Conservation (phyloP, 1,140 invertebrate species). For the Bombus cullumanus region DNA sequence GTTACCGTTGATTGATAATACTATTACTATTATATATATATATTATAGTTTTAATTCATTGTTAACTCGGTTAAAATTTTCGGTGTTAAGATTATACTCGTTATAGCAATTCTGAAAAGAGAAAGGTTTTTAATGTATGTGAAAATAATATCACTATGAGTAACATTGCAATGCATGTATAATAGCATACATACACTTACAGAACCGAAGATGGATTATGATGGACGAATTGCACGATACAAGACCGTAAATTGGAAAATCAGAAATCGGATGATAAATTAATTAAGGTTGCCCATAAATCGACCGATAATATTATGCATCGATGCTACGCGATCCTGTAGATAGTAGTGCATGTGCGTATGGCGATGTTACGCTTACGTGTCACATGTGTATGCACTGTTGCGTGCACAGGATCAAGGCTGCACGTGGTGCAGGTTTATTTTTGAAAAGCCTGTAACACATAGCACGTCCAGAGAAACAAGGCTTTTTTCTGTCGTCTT, state of each 20-base stretch:
- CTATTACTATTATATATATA: background rate
- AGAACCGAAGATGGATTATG: background rate
- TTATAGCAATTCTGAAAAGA: background rate
- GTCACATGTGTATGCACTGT: slow-evolving; percentile 47
- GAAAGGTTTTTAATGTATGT: background rate
- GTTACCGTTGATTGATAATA: too few species aligned
- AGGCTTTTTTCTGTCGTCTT: slow-evolving; percentile 53
- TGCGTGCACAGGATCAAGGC: slow-evolving; percentile 68
- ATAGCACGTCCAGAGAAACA: slow-evolving; percentile 16
- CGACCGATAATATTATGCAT: slow-evolving; percentile 44
- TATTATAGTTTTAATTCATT: background rate
- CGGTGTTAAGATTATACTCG: background rate
- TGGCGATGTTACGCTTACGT: slow-evolving; percentile 8
- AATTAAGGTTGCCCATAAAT: slow-evolving; percentile 41
- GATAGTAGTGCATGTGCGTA: slow-evolving; percentile 17
- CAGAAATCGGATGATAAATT: slow-evolving; percentile 50
- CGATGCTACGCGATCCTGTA: slow-evolving; percentile 6
- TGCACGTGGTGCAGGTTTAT: slow-evolving; percentile 65
- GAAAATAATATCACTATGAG: background rate
- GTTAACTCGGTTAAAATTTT: background rate
- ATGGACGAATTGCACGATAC: background rate
- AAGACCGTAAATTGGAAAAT: background rate
- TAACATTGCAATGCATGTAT: background rate
- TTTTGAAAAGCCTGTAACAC: slow-evolving; percentile 55
- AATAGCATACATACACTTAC: background rate